Evolutionary conservation across 92 coral and sea anemone genomes (phyloP), one percentile per base, ranked within the genome.

Genomic region (Siderastrea radians): DNA sequence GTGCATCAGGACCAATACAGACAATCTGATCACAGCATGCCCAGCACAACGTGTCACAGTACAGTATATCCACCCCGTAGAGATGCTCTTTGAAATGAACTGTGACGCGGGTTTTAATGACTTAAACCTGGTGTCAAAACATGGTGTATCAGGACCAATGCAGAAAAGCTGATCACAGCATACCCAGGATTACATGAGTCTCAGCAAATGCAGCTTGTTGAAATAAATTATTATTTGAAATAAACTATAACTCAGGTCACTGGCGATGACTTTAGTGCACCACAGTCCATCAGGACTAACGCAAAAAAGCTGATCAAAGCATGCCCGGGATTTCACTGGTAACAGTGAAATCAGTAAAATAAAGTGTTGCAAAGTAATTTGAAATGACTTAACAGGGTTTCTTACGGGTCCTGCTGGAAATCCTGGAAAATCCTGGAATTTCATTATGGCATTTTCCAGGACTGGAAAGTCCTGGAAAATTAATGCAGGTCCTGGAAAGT

Each of bases 171-270:
- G 59, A 72, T 16, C 54, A 49, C 46, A 67, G 49, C 10, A 67
- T 67, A 44, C 10, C 13, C 3, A 60, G 17, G 60, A 55, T 55
- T 3, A 55, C 57, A 3, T 52, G 4, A 3, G 8, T 52, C 57
- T 3, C 8, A 52, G 57, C 57, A 52, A 52, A n/a, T n/a, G n/a
- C 93, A 93, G 38, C 91, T 98, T 38, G 99, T 98, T 8, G 99
- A 98, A 86, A 98, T 98, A 98, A n/a, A n/a, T n/a, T n/a, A n/a
- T 80, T 98, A 49, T 98, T 98, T 89, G 99, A 98, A 75, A 98
- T 98, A 98, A 98, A 98, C 87, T 98, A 98, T 54, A 98, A 98
- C 74, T 88, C 99, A 11, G 99, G 99, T 5, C 99, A 98, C 84
- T 98, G 99, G 99, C 92, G 99, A 75, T 80, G 99, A 48, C 90